These are phyloP conservation scores for Bucco capensis DNA, from an alignment of 2,113 vertebrate genomes.

Conservation along the genomic window DNA sequence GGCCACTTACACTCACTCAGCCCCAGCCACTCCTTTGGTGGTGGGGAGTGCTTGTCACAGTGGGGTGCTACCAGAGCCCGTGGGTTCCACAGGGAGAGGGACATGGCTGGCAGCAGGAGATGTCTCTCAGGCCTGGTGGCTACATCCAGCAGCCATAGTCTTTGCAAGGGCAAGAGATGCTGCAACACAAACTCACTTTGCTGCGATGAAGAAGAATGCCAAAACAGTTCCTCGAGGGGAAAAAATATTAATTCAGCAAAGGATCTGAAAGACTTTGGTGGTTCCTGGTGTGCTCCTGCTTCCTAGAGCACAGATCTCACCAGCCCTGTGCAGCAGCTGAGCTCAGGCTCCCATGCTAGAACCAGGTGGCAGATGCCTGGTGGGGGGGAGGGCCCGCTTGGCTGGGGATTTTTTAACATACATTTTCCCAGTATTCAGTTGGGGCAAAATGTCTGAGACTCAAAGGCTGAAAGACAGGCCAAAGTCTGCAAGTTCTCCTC, in stretches of 20 bases:
- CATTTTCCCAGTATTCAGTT: background rate
- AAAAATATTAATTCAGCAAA: background rate
- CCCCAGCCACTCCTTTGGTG: background rate
- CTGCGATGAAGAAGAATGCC: fast-evolving
- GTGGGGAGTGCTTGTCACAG: background rate
- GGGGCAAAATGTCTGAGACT: background rate
- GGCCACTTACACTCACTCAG: background rate
- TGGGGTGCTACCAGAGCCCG: fast-evolving
- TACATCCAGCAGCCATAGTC: fast-evolving
- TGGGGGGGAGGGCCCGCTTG: too few relatives aligned
- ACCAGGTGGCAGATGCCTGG: fast-evolving
- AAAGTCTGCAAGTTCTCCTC: background rate
- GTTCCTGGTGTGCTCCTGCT: fast-evolving
- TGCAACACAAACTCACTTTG: fast-evolving
- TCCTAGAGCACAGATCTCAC: background rate
- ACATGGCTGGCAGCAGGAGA: background rate
- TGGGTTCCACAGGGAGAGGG: fast-evolving
- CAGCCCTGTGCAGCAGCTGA: fast-evolving
- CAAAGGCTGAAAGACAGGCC: background rate
- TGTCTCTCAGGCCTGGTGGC: background rate
- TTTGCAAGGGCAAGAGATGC: background rate
- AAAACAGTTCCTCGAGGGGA: background rate
- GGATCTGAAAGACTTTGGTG: background rate
- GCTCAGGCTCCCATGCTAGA: background rate
- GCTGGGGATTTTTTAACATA: background rate